A percentile compares a stretch with the other conserved stretches of the same genome.
Conservation (phyloP, 2,888 invertebrate species). For the Trachelus troglodyta region DNA sequence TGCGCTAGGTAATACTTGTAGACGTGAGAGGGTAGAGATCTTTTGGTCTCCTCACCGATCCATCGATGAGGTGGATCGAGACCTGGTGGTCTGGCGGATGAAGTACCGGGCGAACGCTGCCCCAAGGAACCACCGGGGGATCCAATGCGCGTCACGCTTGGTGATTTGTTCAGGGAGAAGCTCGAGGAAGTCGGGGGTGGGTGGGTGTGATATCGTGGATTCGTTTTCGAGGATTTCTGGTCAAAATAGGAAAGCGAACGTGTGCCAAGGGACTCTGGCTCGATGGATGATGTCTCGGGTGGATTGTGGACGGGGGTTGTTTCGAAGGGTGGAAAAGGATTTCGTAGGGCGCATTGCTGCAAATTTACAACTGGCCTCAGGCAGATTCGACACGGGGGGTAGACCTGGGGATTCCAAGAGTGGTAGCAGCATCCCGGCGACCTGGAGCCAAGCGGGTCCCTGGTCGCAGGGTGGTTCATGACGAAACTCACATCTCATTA, state of each 20-base stretch:
- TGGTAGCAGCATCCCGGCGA: slow-evolving; percentile 65
- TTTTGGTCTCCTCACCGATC: slow-evolving; percentile 77
- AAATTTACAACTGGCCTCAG: slow-evolving; percentile 54
- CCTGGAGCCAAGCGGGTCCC: slow-evolving; percentile 62
- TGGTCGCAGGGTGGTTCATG: slow-evolving; percentile 65
- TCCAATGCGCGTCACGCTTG: slow-evolving; percentile 44
- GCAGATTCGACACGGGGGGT: slow-evolving; percentile 56
- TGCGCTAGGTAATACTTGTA: slow-evolving; percentile 75
- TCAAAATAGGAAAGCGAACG: not conserved
- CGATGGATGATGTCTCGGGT: slow-evolving; percentile 8
- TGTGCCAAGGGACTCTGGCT: not conserved
- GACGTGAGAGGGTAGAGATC: slow-evolving; percentile 73
- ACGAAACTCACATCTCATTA: slow-evolving; percentile 60
- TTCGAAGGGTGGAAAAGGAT: slow-evolving; percentile 29
- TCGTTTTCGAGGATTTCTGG: slow-evolving; percentile 11
- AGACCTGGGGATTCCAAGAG: slow-evolving; percentile 57
- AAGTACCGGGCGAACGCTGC: slow-evolving; percentile 49
- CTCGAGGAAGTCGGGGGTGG: slow-evolving; percentile 37
- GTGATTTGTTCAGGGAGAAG: slow-evolving; percentile 45
- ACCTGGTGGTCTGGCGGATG: slow-evolving; percentile 32
- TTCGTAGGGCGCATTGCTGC: slow-evolving; percentile 42
- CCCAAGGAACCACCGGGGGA: slow-evolving; percentile 50
- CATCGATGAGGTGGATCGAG: slow-evolving; percentile 65
- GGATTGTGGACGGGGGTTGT: slow-evolving; percentile 12
- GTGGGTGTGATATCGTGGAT: slow-evolving; percentile 40